phyloP scores from a whole-genome alignment of 2,797 vertebrate species.

The Distichodus sexfasciatus region DNA sequence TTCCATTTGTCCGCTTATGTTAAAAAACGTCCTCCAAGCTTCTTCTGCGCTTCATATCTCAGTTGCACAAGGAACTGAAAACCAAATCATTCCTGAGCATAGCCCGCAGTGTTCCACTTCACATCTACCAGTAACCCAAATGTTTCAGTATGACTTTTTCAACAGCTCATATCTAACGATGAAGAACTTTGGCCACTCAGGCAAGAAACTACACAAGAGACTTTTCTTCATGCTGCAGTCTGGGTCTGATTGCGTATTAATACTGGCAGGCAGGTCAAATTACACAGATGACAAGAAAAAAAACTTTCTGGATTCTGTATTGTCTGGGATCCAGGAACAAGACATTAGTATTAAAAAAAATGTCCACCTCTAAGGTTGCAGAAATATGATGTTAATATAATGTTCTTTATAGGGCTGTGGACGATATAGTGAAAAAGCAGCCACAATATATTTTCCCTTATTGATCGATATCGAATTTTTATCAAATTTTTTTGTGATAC shows the following conservation, averaged over 20 bases:
- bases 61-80: background rate
- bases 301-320: background rate
- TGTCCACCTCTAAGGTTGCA: too few relatives aligned
- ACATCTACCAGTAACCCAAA: background rate
- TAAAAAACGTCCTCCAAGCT: background rate
- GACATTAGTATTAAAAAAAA: background rate
- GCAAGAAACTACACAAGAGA: background rate
- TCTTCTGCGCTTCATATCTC: background rate
- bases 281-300: constrained; percentile 14
- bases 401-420: too few relatives aligned
- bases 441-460: too few relatives aligned
- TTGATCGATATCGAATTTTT: too few relatives aligned
- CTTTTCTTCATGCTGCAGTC: background rate
- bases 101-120: background rate
- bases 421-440: too few relatives aligned
- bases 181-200: too few relatives aligned
- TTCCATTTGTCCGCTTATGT: background rate
- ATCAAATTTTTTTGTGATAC: too few relatives aligned
- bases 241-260: constrained; percentile 25
- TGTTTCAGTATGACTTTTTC: background rate
- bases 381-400: too few relatives aligned
- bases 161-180: background rate
- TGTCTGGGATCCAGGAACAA: background rate
- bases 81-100: background rate
- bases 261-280: constrained; percentile 21